Evolutionary conservation across 2,113 vertebrate genomes (phyloP), one percentile per base, ranked within the genome.

Genomic region (Chlorodrepanis virens): DNA sequence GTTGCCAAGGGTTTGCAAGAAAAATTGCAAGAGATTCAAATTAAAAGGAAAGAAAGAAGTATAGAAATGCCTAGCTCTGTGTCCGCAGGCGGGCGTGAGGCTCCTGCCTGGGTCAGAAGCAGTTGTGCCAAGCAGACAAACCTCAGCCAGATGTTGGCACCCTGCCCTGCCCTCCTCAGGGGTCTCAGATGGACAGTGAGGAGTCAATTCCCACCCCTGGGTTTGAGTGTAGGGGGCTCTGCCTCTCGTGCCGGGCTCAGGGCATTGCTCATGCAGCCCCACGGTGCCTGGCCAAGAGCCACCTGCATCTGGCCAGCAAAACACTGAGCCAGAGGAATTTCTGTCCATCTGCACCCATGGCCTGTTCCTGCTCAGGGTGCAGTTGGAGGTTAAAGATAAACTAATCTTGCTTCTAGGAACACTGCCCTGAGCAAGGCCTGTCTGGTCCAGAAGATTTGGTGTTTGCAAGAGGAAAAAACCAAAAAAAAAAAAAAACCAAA

Each of bases 371-470:
- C 47, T 83, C 71, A 74, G 83, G 52, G 86, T 70, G 86, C 76
- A 93, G n/a, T 31, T 80, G 37, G 88, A 86, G 95, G 92, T 93
- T 92, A 94, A 65, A 77, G 76, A 68, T 74, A 59, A 93, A 90
- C 23, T 76, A 92, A 24, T 82, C 49, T 21, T 82, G 78, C 59
- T 96, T 96, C 95, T 95, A 95, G 92, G 93, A 97, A 92, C 33
- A 68, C 29, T 42, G 93, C 93, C 85, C 81, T 74, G 52, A 95
- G 93, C 92, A 81, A 94, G 90, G 75, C 31, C 90, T 81, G 68
- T 88, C 85, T 94, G 64, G 83, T 93, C 93, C 56, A 56, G 71
- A 83, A 89, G 83, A 94, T 86, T 64, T 85, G 28, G 93, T 77
- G 68, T 94, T 83, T 53, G 60, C 71, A 83, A 88, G 39, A 74